These are phyloP conservation scores for Chaetops frenatus DNA, from an alignment of 2,113 vertebrate genomes.

Conservation along the genomic window DNA sequence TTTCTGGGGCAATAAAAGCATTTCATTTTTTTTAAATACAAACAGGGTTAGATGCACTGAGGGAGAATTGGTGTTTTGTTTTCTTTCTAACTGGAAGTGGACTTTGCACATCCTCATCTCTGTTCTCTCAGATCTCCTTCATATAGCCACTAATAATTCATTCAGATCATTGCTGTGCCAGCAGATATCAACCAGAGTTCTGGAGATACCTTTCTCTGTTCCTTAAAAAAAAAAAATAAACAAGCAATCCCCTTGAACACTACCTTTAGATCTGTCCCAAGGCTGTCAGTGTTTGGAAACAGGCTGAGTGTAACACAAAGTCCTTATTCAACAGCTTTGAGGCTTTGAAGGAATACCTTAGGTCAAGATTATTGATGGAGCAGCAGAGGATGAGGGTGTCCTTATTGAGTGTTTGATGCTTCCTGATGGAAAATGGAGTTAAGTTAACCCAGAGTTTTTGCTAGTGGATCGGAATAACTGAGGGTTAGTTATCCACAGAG, in stretches of 20 bases:
- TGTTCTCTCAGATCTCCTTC: neutral
- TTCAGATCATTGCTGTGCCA: neutral
- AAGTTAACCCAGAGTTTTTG: neutral
- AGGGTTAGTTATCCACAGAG: neutral
- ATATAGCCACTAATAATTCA: neutral
- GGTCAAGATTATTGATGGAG: neutral
- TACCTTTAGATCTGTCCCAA: neutral
- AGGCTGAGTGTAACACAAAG: neutral
- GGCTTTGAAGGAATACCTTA: neutral
- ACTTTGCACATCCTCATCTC: neutral
- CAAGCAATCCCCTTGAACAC: neutral
- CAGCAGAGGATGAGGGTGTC: neutral
- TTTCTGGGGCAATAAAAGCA: neutral
- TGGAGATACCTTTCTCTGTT: neutral
- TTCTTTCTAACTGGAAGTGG: neutral
- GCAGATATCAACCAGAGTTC: neutral
- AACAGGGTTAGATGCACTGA: neutral
- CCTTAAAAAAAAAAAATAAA: neutral
- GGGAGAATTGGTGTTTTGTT: neutral
- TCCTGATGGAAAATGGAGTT: neutral
- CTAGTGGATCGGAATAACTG: neutral
- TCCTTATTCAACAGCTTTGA: neutral
- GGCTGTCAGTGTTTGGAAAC: neutral
- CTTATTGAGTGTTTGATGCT: neutral
- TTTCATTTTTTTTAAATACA: neutral